Percentiles rank a stretch among this genome's conserved stretches.
Conservation (phyloP, 2,113 vertebrate genomes). For the Platichthys stellatus region DNA sequence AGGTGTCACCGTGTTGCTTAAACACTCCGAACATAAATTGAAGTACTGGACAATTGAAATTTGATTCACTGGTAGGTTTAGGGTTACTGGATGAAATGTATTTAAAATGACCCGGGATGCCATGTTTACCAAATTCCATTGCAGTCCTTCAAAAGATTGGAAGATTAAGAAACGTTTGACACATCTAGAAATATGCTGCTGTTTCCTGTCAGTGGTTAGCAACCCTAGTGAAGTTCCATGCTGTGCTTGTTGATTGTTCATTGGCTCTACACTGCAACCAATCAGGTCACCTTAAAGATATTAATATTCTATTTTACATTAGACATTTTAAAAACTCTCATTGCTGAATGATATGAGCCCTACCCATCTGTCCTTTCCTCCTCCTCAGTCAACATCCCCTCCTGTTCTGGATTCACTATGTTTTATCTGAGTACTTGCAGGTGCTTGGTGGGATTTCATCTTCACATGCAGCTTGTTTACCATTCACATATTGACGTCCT, state of each 20-base stretch:
- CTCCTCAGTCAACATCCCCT: conserved; percentile 30
- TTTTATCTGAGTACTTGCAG: conserved; percentile 56
- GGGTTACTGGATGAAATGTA: not conserved
- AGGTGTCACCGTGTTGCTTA: not conserved
- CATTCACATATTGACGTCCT: conserved; percentile 27
- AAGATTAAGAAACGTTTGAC: too few species aligned
- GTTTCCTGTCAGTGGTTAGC: too few species aligned
- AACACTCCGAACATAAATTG: too few species aligned
- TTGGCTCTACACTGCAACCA: too few species aligned
- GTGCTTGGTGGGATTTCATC: conserved; percentile 50
- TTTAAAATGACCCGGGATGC: too few species aligned
- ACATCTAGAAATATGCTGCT: too few species aligned
- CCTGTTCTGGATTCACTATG: conserved; percentile 58
- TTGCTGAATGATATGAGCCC: conserved; percentile 16
- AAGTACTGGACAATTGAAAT: not conserved
- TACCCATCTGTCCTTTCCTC: not conserved
- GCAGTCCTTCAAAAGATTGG: too few species aligned
- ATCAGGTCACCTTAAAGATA: not conserved
- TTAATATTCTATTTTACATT: conserved; percentile 8
- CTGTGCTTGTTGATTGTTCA: too few species aligned
- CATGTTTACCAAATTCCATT: too few species aligned
- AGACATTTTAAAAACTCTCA: conserved; percentile 6
- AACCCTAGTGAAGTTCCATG: too few species aligned
- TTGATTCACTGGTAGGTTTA: too few species aligned
- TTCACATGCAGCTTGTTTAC: conserved; percentile 56